phyloP scores from a whole-genome alignment of 2,797 vertebrate genomes.

The Neosilurus hyrtlii region DNA sequence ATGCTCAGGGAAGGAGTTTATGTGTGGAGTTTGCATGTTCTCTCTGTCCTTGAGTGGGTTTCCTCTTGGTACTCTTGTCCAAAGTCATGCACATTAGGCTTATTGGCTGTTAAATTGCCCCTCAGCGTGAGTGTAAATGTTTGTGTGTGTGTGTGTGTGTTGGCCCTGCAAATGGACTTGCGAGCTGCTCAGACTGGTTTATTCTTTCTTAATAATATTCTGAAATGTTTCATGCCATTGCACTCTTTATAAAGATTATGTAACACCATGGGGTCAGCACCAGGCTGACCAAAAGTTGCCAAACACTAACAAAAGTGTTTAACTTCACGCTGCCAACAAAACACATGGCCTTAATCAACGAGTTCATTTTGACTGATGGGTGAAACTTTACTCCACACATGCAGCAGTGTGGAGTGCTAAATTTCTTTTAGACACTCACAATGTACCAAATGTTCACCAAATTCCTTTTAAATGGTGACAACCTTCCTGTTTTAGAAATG shows the following conservation, averaged over 20 bases:
- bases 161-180: too few species aligned
- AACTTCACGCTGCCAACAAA: background rate
- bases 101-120: too few species aligned
- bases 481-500: constrained; percentile 3
- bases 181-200: too few species aligned
- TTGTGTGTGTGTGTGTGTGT: too few species aligned
- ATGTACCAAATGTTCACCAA: background rate
- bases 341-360: background rate
- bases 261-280: background rate
- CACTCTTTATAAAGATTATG: constrained; percentile 1
- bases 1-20: too few species aligned
- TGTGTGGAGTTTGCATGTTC: too few species aligned
- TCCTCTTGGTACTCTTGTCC: too few species aligned
- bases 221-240: background rate
- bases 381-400: background rate
- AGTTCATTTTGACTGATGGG: background rate
- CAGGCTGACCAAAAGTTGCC: background rate
- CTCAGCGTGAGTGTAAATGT: too few species aligned
- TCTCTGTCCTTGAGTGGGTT: too few species aligned
- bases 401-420: background rate
- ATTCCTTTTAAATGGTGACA: constrained; percentile 4
- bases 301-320: constrained; percentile 1
- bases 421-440: background rate
- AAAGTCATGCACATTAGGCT: too few species aligned
- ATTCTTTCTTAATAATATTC: background rate